Conservation (phyloP, 1,140 invertebrate genomes). For the Ceratosolen solmsi region DNA sequence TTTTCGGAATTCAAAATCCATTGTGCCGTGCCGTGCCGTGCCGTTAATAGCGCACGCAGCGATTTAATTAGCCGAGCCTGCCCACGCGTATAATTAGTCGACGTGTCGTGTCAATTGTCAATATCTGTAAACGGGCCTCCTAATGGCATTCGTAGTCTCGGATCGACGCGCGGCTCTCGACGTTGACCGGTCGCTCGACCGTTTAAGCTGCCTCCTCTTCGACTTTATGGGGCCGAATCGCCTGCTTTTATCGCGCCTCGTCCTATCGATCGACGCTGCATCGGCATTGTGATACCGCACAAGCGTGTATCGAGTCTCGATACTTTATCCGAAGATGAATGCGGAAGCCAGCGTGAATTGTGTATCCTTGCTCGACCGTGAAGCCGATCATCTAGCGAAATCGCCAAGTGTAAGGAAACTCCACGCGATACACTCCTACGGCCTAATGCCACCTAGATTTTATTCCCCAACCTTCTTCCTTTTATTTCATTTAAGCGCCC, state of each 20-base stretch:
- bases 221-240: background rate
- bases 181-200: too few species aligned
- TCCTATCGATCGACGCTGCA: background rate
- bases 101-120: slow-evolving; percentile 73
- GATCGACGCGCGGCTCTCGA: background rate
- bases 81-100: slow-evolving; percentile 69
- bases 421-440: too few species aligned
- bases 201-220: too few species aligned
- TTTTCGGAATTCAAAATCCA: slow-evolving; percentile 46
- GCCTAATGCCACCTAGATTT: too few species aligned
- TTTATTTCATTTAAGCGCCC: too few species aligned
- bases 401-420: too few species aligned
- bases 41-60: slow-evolving; percentile 19
- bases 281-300: background rate
- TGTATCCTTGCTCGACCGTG: background rate
- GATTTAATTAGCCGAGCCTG: slow-evolving; percentile 28
- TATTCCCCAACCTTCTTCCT: too few species aligned
- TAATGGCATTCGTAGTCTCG: background rate
- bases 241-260: background rate
- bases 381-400: background rate
- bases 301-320: background rate
- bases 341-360: background rate
- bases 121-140: background rate
- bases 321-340: background rate
- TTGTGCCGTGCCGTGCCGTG: slow-evolving; percentile 7